A percentile compares a stretch with the other conserved stretches of the same genome.
Conservation (phyloP, 2,888 invertebrate genomes). For the Nemoura dubitans region DNA sequence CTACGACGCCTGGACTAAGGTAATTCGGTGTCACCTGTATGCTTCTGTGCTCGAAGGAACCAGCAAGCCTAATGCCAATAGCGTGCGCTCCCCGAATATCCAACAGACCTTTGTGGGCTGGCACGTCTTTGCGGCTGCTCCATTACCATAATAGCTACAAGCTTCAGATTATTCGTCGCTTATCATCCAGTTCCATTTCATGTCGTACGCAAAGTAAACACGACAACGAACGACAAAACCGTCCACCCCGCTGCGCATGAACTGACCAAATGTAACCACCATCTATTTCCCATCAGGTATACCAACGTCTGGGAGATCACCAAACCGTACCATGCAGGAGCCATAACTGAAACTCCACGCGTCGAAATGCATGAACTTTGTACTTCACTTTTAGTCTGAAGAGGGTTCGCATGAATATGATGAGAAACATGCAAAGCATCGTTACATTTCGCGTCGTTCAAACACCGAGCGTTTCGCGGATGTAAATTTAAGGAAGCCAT, state of each 20-base stretch:
- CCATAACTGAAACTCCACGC: too few relatives aligned
- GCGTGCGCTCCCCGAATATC: neutral
- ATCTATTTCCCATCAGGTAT: too few relatives aligned
- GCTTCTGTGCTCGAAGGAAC: neutral
- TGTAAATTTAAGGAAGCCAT: too few relatives aligned
- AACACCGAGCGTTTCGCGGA: too few relatives aligned
- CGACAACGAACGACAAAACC: neutral
- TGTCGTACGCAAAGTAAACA: neutral
- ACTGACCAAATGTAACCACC: neutral
- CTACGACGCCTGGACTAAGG: too few relatives aligned
- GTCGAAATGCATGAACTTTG: too few relatives aligned
- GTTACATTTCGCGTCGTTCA: too few relatives aligned
- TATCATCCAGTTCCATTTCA: neutral
- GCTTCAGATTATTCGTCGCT: neutral
- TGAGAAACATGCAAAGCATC: too few relatives aligned
- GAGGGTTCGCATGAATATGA: too few relatives aligned
- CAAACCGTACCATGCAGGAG: too few relatives aligned
- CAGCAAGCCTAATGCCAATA: neutral
- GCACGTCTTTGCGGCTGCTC: neutral
- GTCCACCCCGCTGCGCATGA: neutral
- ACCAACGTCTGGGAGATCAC: too few relatives aligned
- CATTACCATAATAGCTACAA: slow-evolving; percentile 12
- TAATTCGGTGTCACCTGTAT: neutral
- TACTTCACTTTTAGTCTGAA: too few relatives aligned
- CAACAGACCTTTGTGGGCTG: neutral